Base-by-base conservation (phyloP, 2,797 vertebrate genomes). In the Pteronotus mesoamericanus region DNA sequence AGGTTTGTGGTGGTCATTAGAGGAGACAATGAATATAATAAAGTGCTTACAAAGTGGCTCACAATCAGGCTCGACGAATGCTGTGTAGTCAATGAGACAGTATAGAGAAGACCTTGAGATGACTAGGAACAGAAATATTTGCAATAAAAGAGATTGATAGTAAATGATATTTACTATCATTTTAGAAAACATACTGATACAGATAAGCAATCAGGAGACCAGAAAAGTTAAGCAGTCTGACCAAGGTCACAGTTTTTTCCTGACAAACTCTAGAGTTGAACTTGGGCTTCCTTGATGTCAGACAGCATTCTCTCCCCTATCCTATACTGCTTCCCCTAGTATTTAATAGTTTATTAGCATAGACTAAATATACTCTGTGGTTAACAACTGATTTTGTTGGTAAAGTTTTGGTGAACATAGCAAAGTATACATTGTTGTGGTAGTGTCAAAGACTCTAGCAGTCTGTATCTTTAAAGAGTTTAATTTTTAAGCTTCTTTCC, bases 81-180 rank as follows among this genome's bases (percentile, higher is more conserved):
- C 11, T 86, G 53, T 53, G 55, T 44, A 86, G 51, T 91, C 42
- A 64, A 14, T 34, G 19, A 77, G 26, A 86, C 24, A 26, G 12
- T 32, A 6, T 69, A n/a, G 66, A 19, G 29, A 69, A 94, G 21
- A 80, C 32, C 59, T 64, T 48, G 32, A 68, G 44, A 86, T 51
- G n/a, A 34, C n/a, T 22, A 91, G 51, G 46, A 89, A 82, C 15
- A 77, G 79, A 89, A 93, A 82, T 61, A 59, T 95, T 94, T 57
- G 12, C 44, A 48, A 18, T 12, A 7, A 86, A 78, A 68, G 55
- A 90, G 72, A n/a, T n/a, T n/a, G n/a, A n/a, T n/a, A n/a, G n/a
- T n/a, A n/a, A n/a, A n/a, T n/a, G n/a, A 83, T 11, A 42, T 8
- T 83, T 26, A 29, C 55, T 88, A 12, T 53, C 48, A 82, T 95